Conservation (phyloP, 2,113 vertebrate genomes). For the Urocynchramus pylzowi region DNA sequence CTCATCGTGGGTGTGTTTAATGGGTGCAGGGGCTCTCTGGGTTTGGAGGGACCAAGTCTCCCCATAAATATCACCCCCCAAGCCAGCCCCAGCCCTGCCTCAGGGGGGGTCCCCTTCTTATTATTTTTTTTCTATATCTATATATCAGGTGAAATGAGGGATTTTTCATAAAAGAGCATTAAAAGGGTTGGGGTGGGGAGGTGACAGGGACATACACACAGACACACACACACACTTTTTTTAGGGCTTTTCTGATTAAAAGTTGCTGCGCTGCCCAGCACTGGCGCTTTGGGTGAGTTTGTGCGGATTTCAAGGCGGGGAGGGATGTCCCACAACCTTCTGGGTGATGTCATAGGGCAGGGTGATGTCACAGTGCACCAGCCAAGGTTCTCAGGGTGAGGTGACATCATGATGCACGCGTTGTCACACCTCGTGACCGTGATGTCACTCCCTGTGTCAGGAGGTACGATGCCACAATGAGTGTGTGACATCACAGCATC, state of each 20-base stretch:
- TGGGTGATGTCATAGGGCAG: neutral
- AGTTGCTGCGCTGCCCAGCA: neutral
- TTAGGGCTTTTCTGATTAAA: conserved; percentile 18
- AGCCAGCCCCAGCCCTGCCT: neutral
- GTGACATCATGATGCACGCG: accelerated
- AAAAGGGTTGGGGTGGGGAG: neutral
- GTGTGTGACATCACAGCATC: neutral
- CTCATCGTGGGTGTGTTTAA: neutral
- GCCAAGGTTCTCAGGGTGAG: neutral
- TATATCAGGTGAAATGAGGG: neutral
- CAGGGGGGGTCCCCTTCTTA: neutral
- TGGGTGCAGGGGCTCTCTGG: neutral
- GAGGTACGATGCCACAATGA: accelerated
- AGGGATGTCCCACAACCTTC: neutral
- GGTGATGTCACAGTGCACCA: neutral
- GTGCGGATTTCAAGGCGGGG: accelerated
- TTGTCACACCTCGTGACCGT: accelerated
- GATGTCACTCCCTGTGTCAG: neutral
- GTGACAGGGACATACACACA: neutral
- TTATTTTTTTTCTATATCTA: neutral
- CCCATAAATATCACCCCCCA: neutral
- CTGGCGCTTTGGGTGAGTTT: neutral
- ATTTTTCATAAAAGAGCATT: neutral
- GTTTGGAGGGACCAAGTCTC: neutral
- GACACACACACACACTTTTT: neutral